Evolutionary conservation across 2,888 invertebrate species (phyloP).

Genomic region (Amiota communis): DNA sequence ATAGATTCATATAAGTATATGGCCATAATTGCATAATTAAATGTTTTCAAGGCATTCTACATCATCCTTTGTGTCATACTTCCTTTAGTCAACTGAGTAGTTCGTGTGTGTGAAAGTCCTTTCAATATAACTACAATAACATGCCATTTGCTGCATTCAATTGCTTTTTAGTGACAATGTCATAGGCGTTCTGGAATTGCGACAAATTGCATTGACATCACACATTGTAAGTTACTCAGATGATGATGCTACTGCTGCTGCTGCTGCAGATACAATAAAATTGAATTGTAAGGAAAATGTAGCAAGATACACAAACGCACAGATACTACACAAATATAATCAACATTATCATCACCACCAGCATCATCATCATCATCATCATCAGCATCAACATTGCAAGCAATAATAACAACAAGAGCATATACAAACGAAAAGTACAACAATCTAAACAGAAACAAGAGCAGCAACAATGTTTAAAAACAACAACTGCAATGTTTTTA

Average conservation of each 20-base stretch:
- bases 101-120: too few relatives aligned
- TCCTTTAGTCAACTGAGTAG: too few relatives aligned
- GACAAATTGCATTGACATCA: slow-evolving; percentile 69
- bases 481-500: slow-evolving; percentile 33
- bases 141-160: background rate
- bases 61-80: background rate
- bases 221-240: slow-evolving; percentile 39
- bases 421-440: slow-evolving; percentile 31
- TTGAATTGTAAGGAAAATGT: background rate
- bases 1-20: too few relatives aligned
- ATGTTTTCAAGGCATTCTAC: background rate
- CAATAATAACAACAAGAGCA: background rate
- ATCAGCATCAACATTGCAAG: background rate
- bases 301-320: slow-evolving; percentile 36
- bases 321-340: slow-evolving; percentile 62
- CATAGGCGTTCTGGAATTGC: slow-evolving; percentile 55
- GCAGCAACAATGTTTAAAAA: slow-evolving; percentile 33
- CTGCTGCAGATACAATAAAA: slow-evolving; percentile 1
- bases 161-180: background rate
- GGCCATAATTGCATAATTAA: slow-evolving; percentile 3
- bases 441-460: slow-evolving; percentile 57
- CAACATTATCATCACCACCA: slow-evolving; percentile 34
- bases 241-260: background rate
- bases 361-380: slow-evolving; percentile 29
- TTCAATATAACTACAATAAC: background rate